phyloP scores from a whole-genome alignment of 2,888 invertebrate species.

The Caenorhabditis wallacei region DNA sequence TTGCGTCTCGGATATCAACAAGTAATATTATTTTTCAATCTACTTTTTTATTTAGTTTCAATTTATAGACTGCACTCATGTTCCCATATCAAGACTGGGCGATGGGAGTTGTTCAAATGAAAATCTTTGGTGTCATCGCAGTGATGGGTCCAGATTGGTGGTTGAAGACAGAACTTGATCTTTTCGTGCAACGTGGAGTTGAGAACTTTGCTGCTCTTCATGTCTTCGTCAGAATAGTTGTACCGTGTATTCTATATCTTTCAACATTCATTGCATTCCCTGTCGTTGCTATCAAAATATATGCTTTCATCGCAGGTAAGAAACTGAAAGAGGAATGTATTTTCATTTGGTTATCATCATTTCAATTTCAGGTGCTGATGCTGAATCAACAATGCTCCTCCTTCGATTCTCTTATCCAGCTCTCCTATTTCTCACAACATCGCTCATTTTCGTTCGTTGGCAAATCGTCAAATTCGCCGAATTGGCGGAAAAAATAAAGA shows the following conservation, averaged over 20 bases:
- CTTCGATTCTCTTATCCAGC: conserved; percentile 93
- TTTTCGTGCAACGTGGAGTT: conserved; percentile 93
- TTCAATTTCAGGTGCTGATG: conserved; percentile 45
- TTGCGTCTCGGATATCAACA: conserved; percentile 89
- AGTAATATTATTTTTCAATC: conserved; percentile 32
- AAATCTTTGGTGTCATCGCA: conserved; percentile 95
- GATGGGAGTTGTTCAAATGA: conserved; percentile 95
- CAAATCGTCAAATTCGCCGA: conserved; percentile 95
- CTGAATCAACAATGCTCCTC: conserved; percentile 86
- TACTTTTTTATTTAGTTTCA: not conserved
- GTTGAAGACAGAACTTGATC: conserved; percentile 88
- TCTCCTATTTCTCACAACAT: conserved; percentile 86
- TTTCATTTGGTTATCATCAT: no score
- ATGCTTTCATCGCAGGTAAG: conserved; percentile 74
- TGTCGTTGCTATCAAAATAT: conserved; percentile 91
- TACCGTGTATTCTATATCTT: conserved; percentile 92
- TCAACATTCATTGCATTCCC: conserved; percentile 94
- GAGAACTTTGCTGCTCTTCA: conserved; percentile 93
- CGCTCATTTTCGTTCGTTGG: conserved; percentile 87
- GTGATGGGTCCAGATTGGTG: conserved; percentile 98
- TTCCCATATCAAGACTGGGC: conserved; percentile 93
- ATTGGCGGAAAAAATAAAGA: conserved; percentile 97
- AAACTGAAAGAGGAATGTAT: no score
- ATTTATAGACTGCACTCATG: conserved; percentile 86
- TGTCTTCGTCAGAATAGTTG: conserved; percentile 89